Conservation (phyloP, 2,113 vertebrate genomes). For the Proterorhinus semilunaris region DNA sequence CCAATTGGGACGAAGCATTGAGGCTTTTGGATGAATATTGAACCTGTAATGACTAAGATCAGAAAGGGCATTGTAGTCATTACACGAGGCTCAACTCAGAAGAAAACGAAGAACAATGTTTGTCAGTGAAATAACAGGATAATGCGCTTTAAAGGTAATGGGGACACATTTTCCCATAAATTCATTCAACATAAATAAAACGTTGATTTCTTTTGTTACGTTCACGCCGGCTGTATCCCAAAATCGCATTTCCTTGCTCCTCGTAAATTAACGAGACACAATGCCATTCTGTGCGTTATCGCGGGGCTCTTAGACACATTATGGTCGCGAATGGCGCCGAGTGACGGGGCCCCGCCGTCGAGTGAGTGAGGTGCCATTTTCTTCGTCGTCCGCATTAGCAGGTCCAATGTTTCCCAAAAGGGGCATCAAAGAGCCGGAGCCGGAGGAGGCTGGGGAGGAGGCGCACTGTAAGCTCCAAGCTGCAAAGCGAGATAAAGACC, state of each 20-base stretch:
- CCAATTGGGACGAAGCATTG: background rate
- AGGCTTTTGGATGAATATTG: background rate
- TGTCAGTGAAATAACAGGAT: background rate
- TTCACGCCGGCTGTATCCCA: slow-evolving; percentile 10
- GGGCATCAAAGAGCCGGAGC: slow-evolving; percentile 65
- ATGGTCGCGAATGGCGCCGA: slow-evolving; percentile 60
- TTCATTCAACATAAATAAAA: slow-evolving; percentile 15
- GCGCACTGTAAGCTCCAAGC: slow-evolving; percentile 71
- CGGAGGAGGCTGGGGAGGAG: slow-evolving; percentile 45
- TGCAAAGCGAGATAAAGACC: slow-evolving; percentile 77
- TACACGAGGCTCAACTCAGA: background rate
- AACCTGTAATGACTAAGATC: background rate
- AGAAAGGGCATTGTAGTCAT: background rate
- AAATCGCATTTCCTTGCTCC: slow-evolving; percentile 5
- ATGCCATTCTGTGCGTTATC: slow-evolving; percentile 29
- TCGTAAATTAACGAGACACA: slow-evolving; percentile 26
- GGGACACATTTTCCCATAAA: background rate
- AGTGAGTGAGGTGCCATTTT: slow-evolving; percentile 55
- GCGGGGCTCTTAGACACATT: slow-evolving; percentile 28
- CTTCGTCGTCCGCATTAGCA: slow-evolving; percentile 65
- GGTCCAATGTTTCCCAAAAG: slow-evolving; percentile 64
- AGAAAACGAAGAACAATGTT: background rate
- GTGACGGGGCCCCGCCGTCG: slow-evolving; percentile 53
- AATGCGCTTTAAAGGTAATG: slow-evolving; percentile 20
- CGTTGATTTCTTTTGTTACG: slow-evolving; percentile 26